Base-by-base conservation (phyloP, 2,797 vertebrate genomes). In the Botia almorhae region DNA sequence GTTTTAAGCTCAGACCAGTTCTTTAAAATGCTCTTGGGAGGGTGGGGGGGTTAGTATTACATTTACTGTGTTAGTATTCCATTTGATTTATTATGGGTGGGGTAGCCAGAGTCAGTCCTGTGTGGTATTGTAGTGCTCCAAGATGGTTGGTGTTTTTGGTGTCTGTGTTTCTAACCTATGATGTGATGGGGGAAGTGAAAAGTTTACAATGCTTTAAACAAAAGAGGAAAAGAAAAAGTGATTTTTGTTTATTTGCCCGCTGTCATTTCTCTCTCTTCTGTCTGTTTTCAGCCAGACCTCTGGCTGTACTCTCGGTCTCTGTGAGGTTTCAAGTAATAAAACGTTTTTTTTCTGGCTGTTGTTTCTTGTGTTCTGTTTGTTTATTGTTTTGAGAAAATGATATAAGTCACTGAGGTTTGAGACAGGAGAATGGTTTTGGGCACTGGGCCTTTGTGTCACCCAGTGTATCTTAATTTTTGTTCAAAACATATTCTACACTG, bases 291-390 rank as follows among this genome's bases (percentile, higher is more conserved):
- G 90, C 92, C 94, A 94, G 92, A 93, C 94, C 94, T 96, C 95
- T 61, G 95, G 96, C 95, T 96, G 29, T 29, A 94, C 94, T 90
- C 94, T 95, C 90, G 92, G 76, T 79, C 93, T 93, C 90, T 91
- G 96, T 96, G 96, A 96, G 96, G 96, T 97, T 98, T 95, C 93
- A 96, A 96, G 95, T 93, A 98, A 98, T 97, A 97, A 97, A 96
- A 89, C 36, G 93, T 83, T 95, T 94, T 93, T 98, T 97, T 94
- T 96, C 2, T 96, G 95, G 94, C 94, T 93, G 94, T 88, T 21
- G 21, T 60, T 71, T 75, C 55, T 78, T 76, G 46, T 84, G 84
- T 84, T 29, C 29, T 29, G 29, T 29, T 29, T 7, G 51, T 50
- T 83, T 50, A 11, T 39, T 39, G 36, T 39, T 39, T 39, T 39